phyloP scores from a whole-genome alignment of 2,888 invertebrate species.

The Holacanthella duospinosa region DNA sequence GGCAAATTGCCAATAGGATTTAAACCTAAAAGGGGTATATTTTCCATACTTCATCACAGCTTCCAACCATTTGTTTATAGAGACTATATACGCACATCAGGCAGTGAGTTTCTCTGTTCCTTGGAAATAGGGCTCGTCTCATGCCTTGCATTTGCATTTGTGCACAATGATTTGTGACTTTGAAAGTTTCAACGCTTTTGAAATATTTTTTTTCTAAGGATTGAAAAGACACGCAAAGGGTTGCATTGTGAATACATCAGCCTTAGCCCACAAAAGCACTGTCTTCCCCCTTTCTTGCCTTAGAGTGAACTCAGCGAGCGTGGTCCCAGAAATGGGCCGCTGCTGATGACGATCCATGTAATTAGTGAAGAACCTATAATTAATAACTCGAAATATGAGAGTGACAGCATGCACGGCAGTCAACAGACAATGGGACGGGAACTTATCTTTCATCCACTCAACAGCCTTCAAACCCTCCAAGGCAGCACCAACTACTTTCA shows the following conservation, averaged over 20 bases:
- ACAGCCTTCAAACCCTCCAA: background rate
- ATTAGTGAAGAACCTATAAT: slow-evolving; percentile 5
- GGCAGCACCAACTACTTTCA: no score
- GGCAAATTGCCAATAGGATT: no score
- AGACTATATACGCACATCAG: no score
- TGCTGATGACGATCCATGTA: background rate
- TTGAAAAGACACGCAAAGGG: slow-evolving; percentile 1
- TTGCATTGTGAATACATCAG: background rate
- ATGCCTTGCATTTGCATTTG: background rate
- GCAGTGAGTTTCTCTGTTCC: no score
- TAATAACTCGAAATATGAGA: slow-evolving; percentile 1
- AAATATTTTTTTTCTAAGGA: background rate
- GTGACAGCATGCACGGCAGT: slow-evolving; percentile 1
- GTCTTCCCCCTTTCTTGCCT: background rate
- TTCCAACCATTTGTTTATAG: no score
- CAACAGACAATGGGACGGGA: background rate
- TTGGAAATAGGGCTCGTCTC: no score
- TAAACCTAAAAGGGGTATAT: no score
- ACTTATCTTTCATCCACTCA: background rate
- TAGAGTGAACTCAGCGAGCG: background rate
- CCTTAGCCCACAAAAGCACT: background rate
- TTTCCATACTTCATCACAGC: no score
- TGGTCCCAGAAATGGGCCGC: background rate
- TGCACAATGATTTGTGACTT: background rate
- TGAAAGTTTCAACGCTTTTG: background rate